These are phyloP conservation scores for Caenorhabditis sulstoni DNA, from an alignment of 2,888 invertebrate genomes.

Conservation along the genomic window DNA sequence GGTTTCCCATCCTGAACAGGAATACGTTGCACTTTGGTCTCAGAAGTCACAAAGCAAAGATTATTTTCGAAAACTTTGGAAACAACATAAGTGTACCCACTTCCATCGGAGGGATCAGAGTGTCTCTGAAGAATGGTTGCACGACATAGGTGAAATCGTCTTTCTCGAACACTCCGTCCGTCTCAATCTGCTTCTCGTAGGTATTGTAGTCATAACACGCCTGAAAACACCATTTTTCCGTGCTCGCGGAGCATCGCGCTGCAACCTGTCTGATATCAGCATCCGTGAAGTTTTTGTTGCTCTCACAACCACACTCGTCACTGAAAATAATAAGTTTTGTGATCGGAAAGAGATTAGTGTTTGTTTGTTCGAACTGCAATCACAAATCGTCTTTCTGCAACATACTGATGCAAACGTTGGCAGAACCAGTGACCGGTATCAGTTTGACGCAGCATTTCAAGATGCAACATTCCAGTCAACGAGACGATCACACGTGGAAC, in stretches of 20 bases:
- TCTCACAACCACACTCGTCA: conserved; percentile 71
- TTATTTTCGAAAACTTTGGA: too few relatives aligned
- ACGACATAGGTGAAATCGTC: conserved; percentile 74
- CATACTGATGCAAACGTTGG: conserved; percentile 65
- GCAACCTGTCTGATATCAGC: conserved; percentile 57
- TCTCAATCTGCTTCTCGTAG: conserved; percentile 65
- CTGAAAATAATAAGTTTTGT: conserved; percentile 64
- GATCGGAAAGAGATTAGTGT: not conserved
- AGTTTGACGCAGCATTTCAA: conserved; percentile 68
- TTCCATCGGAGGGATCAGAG: conserved; percentile 64
- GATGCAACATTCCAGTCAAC: conserved; percentile 68
- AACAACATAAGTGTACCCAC: conserved; percentile 21
- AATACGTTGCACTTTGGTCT: not conserved
- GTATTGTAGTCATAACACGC: conserved; percentile 64
- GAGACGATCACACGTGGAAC: conserved; percentile 70
- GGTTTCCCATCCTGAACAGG: conserved; percentile 56
- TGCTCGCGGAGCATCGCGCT: not conserved
- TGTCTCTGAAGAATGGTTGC: conserved; percentile 73
- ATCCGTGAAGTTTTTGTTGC: conserved; percentile 64
- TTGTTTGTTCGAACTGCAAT: conserved; percentile 12
- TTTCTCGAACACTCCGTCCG: conserved; percentile 65
- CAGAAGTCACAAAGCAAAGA: too few relatives aligned
- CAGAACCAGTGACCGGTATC: conserved; percentile 70
- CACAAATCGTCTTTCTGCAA: conserved; percentile 3
- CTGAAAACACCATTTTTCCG: conserved; percentile 25